A percentile compares a stretch with the other conserved stretches of the same genome.
phyloP scores from a whole-genome alignment of 1,140 invertebrate species.

The Camponotus pennsylvanicus region DNA sequence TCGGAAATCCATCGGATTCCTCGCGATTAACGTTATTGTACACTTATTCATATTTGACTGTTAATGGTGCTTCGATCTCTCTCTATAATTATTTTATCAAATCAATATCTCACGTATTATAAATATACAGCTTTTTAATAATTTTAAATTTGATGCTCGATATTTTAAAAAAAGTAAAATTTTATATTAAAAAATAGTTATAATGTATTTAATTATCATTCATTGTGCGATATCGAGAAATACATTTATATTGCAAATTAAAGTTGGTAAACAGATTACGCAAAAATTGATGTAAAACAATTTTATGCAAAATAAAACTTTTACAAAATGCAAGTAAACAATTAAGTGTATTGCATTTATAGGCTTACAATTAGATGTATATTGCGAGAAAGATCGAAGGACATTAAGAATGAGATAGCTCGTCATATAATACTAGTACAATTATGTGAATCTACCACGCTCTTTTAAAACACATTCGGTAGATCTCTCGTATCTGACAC shows the following conservation, averaged over 20 bases:
- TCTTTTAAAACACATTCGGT: constrained; percentile 76
- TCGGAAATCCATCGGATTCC: constrained; percentile 21
- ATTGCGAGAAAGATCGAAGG: constrained; percentile 51
- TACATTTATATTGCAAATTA: neutral
- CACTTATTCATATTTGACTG: constrained; percentile 55
- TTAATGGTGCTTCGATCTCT: constrained; percentile 60
- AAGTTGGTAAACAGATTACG: neutral
- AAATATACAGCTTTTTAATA: too few relatives aligned
- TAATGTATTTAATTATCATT: neutral
- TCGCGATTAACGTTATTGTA: constrained; percentile 63
- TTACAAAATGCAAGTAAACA: constrained; percentile 1
- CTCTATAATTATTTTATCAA: constrained; percentile 29
- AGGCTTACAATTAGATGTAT: neutral
- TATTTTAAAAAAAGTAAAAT: neutral
- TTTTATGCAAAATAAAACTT: neutral
- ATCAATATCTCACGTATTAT: neutral
- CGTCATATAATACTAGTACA: constrained; percentile 49
- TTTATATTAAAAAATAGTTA: neutral
- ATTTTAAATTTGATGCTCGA: too few relatives aligned
- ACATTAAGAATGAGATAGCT: constrained; percentile 52
- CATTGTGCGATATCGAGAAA: neutral
- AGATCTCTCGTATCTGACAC: constrained; percentile 74
- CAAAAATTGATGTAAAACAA: neutral
- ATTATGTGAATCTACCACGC: constrained; percentile 62
- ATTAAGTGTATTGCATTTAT: neutral